These are phyloP conservation scores for Temnothorax curvispinosus DNA, from an alignment of 1,140 invertebrate genomes.

Conservation along the genomic window DNA sequence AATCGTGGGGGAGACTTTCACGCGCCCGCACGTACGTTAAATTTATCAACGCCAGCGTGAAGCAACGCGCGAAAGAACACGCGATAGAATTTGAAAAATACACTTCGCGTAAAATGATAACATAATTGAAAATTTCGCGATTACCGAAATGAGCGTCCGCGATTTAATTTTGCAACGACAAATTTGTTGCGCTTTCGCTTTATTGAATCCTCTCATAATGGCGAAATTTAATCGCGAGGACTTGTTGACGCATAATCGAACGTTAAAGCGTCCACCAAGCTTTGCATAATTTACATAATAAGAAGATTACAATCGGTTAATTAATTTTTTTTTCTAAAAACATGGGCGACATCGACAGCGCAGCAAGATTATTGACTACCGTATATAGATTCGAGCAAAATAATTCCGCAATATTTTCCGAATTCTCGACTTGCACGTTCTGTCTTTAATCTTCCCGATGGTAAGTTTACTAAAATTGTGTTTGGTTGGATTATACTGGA, in stretches of 20 bases:
- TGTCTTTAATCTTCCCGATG: background rate
- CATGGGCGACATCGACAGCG: background rate
- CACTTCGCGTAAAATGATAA: conserved; percentile 6
- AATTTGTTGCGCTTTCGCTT: conserved; percentile 7
- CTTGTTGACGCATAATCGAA: conserved; percentile 46
- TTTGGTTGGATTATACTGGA: background rate
- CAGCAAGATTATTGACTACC: background rate
- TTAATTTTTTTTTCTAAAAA: conserved; percentile 24
- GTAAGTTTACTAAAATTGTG: background rate
- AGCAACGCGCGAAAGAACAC: too few relatives aligned
- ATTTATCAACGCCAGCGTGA: conserved; percentile 24
- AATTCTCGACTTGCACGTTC: background rate
- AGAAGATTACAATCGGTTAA: conserved; percentile 46
- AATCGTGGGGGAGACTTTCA: background rate
- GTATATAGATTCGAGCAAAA: background rate
- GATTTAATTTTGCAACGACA: conserved; percentile 34
- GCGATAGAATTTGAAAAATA: conserved; percentile 33
- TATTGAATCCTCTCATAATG: background rate
- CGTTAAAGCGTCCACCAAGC: conserved; percentile 27
- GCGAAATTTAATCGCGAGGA: conserved; percentile 33
- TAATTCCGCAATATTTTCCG: background rate
- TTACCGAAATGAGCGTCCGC: background rate
- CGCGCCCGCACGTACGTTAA: conserved; percentile 12
- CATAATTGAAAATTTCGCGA: conserved; percentile 4
- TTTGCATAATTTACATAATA: conserved; percentile 45